Evolutionary conservation across 1,140 invertebrate genomes (phyloP).

Genomic region (Macrocentrus cingulum): DNA sequence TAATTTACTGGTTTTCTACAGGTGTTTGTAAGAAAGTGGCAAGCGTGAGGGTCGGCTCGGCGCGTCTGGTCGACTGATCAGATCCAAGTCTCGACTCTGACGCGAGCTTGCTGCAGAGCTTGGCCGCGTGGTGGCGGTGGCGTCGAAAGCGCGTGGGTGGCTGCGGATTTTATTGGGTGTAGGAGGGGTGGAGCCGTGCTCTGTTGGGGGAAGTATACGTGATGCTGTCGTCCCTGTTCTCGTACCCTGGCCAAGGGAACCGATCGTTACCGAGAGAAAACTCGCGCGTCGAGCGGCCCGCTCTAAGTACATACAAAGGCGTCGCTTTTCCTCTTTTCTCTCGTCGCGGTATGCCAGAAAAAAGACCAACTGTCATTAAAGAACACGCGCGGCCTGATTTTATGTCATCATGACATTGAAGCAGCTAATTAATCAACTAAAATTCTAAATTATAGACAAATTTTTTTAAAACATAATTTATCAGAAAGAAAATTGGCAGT

Average conservation of each 20-base stretch:
- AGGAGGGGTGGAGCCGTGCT: slow-evolving; percentile 24
- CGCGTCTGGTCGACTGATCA: slow-evolving; percentile 13
- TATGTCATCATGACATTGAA: too few species aligned
- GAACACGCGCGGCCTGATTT: too few species aligned
- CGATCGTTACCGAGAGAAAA: slow-evolving; percentile 54
- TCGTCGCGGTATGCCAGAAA: too few species aligned
- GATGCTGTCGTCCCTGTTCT: slow-evolving; percentile 36
- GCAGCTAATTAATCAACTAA: too few species aligned
- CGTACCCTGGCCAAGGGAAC: slow-evolving; percentile 49
- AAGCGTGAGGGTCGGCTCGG: not conserved
- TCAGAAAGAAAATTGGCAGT: too few species aligned
- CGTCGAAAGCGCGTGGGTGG: slow-evolving; percentile 37
- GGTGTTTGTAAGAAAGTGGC: not conserved
- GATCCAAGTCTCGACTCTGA: not conserved
- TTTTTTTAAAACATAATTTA: too few species aligned
- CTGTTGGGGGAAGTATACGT: slow-evolving; percentile 24
- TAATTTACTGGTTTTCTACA: not conserved
- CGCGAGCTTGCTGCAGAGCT: not conserved
- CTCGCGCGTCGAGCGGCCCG: slow-evolving; percentile 29
- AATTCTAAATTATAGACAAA: too few species aligned
- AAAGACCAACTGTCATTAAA: too few species aligned
- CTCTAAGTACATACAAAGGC: not conserved
- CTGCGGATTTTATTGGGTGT: slow-evolving; percentile 28
- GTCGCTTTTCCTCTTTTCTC: too few species aligned
- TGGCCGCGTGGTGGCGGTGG: slow-evolving; percentile 16